Evolutionary conservation across 2,888 invertebrate genomes (phyloP).

Genomic region (Rhynchonema sp.): DNA sequence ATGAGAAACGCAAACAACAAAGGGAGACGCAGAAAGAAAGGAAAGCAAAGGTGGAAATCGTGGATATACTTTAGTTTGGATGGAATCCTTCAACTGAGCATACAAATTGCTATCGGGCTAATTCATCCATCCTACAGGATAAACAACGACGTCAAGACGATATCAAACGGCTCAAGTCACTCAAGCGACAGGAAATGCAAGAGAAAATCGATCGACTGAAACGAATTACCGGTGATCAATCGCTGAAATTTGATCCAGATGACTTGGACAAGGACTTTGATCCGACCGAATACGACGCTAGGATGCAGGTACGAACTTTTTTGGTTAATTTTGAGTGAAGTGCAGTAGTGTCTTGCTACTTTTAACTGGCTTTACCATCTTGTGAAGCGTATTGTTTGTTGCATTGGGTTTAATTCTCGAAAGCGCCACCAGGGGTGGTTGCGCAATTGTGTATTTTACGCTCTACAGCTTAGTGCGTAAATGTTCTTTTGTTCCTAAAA

Average conservation of each 20-base stretch:
- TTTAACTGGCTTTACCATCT: neutral
- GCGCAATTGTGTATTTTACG: no score
- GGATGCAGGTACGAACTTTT: constrained; percentile 14
- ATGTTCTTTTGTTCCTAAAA: no score
- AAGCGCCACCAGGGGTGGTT: no score
- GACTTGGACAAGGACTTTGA: constrained; percentile 49
- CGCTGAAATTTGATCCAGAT: constrained; percentile 48
- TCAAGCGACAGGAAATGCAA: constrained; percentile 70
- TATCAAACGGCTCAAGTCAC: constrained; percentile 47
- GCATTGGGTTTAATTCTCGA: neutral
- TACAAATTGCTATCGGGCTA: no score
- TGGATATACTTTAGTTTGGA: neutral
- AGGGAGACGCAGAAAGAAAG: constrained; percentile 38
- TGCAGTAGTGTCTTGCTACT: no score
- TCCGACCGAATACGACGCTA: constrained; percentile 20
- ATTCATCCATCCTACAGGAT: constrained; percentile 44
- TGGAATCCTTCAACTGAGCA: no score
- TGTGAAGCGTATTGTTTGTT: neutral
- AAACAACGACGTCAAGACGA: constrained; percentile 63
- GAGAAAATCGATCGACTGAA: constrained; percentile 66
- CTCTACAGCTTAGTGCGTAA: no score
- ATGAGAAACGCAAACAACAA: constrained; percentile 56
- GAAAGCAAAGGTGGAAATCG: constrained; percentile 4
- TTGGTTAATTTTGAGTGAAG: no score
- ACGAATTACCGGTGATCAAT: constrained; percentile 64